phyloP scores from a whole-genome alignment of 2,888 invertebrate species.

The Bombylius major region DNA sequence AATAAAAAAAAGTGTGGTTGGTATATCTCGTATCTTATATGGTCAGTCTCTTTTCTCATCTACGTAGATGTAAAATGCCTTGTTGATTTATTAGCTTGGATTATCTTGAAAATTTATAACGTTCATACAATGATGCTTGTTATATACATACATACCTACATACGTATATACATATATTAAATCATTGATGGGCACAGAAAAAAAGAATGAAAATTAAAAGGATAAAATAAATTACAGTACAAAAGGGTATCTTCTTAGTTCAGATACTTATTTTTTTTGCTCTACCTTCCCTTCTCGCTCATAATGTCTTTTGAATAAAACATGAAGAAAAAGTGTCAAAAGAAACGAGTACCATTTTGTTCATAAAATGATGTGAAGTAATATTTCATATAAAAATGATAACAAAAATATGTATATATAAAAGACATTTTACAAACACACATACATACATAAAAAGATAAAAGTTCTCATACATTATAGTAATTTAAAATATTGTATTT shows the following conservation, averaged over 20 bases:
- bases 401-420: too few species aligned
- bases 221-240: neutral
- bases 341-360: too few species aligned
- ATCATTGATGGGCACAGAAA: too few species aligned
- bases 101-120: neutral
- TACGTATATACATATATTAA: neutral
- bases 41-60: too few species aligned
- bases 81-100: neutral
- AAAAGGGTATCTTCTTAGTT: neutral
- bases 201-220: neutral
- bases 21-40: too few species aligned
- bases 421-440: too few species aligned
- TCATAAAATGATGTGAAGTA: too few species aligned
- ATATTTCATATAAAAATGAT: too few species aligned
- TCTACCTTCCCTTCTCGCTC: neutral
- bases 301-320: neutral
- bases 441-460: too few species aligned
- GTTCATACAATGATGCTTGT: neutral
- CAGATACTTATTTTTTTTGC: neutral
- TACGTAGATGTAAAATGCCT: neutral
- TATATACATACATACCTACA: neutral
- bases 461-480: too few species aligned
- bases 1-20: too few species aligned
- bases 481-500: too few species aligned
- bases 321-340: neutral